A percentile compares a stretch with the other conserved stretches of the same genome.
phyloP scores from a whole-genome alignment of 2,797 vertebrate genomes.

The Fratercula arctica region DNA sequence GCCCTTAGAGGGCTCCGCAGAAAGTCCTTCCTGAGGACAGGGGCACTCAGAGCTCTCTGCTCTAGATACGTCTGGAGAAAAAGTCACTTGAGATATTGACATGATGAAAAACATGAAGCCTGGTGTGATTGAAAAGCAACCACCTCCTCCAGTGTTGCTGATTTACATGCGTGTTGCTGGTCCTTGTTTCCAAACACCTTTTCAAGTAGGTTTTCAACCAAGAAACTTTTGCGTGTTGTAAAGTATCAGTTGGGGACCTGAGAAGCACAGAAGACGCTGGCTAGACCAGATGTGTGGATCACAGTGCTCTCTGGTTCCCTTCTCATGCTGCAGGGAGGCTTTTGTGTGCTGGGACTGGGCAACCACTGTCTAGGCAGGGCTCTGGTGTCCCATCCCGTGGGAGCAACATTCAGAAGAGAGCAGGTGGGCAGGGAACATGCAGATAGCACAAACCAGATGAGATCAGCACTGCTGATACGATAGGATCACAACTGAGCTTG shows the following conservation, averaged over 20 bases:
- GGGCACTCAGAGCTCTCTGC: not conserved
- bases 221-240: not conserved
- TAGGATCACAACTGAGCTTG: not conserved
- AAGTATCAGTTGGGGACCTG: not conserved
- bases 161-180: fast-evolving
- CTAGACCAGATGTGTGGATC: not conserved
- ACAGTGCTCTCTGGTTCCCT: not conserved
- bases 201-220: not conserved
- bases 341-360: not conserved
- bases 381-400: not conserved
- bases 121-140: not conserved
- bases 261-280: not conserved
- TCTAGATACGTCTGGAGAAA: not conserved
- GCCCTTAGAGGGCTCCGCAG: not conserved
- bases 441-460: not conserved
- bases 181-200: not conserved
- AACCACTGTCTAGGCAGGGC: not conserved
- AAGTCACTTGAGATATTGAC: not conserved
- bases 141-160: not conserved
- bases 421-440: not conserved
- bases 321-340: not conserved
- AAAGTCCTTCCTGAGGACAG: not conserved
- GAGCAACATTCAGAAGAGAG: not conserved
- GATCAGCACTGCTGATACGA: fast-evolving
- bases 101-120: not conserved